Evolutionary conservation across 2,888 invertebrate species (phyloP).

Genomic region (Perithous albicinctus): DNA sequence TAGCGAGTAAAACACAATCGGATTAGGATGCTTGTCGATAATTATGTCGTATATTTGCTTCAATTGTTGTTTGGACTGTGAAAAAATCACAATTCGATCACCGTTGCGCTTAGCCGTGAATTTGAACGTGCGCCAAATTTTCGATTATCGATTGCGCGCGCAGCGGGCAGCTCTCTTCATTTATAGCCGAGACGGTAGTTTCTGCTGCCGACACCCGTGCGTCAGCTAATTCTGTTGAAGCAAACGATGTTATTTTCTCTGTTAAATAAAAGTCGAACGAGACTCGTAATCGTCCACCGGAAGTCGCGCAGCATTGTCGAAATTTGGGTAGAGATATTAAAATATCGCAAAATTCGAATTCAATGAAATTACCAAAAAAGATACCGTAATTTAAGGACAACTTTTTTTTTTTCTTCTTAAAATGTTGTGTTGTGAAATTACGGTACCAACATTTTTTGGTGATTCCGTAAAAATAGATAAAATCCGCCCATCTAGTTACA

Average conservation of each 20-base stretch:
- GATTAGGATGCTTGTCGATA: not conserved
- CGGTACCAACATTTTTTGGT: no score
- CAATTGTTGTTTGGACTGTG: not conserved
- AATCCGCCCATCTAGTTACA: no score
- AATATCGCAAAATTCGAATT: no score
- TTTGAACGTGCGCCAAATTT: constrained; percentile 26
- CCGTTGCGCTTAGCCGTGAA: constrained; percentile 11
- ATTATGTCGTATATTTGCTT: not conserved
- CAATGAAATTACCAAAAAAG: no score
- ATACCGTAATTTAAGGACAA: no score
- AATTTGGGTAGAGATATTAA: no score
- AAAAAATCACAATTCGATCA: not conserved
- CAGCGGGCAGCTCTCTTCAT: constrained; percentile 1
- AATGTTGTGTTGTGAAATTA: no score
- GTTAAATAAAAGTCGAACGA: not conserved
- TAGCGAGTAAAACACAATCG: not conserved
- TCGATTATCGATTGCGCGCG: constrained; percentile 26
- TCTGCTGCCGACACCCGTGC: constrained; percentile 10
- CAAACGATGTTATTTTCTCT: not conserved
- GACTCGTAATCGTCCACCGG: not conserved
- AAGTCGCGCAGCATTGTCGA: no score
- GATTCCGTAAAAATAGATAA: no score
- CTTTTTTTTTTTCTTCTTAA: no score
- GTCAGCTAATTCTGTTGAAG: not conserved
- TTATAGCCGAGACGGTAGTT: not conserved